Evolutionary conservation across 2,797 vertebrate genomes (phyloP).

Genomic region (Bovichtus variegatus): DNA sequence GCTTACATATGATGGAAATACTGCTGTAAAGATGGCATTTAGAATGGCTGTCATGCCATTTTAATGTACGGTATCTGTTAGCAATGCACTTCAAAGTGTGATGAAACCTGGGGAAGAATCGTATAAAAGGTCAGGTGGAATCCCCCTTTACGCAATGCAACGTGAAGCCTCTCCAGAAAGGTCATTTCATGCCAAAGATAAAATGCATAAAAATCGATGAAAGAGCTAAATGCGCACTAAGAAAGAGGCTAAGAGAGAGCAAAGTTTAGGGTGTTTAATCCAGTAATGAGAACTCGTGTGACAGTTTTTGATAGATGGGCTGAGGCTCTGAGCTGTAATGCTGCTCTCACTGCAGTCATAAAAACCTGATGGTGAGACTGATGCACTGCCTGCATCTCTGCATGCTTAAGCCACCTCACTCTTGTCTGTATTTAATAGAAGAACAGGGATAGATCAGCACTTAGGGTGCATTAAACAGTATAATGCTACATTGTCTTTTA

Average conservation of each 20-base stretch:
- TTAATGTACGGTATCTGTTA: neutral
- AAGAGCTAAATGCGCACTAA: neutral
- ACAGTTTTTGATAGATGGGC: conserved; percentile 41
- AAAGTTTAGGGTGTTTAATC: conserved; percentile 18
- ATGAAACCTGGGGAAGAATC: neutral
- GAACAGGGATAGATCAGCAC: conserved; percentile 65
- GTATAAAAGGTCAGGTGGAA: neutral
- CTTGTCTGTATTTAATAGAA: conserved; percentile 69
- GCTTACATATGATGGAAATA: neutral
- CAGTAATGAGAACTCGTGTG: conserved; percentile 8
- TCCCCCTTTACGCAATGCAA: neutral
- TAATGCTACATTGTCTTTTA: conserved; percentile 61
- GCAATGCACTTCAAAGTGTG: neutral
- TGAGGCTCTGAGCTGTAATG: conserved; percentile 54
- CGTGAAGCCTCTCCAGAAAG: neutral
- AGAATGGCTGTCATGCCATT: neutral
- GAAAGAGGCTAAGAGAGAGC: neutral
- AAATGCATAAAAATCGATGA: neutral
- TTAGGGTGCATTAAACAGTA: conserved; percentile 70
- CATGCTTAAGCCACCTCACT: conserved; percentile 49
- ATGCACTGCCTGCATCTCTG: conserved; percentile 54
- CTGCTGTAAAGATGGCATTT: neutral
- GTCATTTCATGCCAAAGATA: neutral
- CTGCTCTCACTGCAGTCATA: conserved; percentile 62
- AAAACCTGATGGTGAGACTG: conserved; percentile 47